Percentiles rank a stretch among this genome's conserved stretches.
These are phyloP conservation scores for Nerophis lumbriciformis DNA, from an alignment of 2,113 vertebrate genomes.

Conservation along the genomic window DNA sequence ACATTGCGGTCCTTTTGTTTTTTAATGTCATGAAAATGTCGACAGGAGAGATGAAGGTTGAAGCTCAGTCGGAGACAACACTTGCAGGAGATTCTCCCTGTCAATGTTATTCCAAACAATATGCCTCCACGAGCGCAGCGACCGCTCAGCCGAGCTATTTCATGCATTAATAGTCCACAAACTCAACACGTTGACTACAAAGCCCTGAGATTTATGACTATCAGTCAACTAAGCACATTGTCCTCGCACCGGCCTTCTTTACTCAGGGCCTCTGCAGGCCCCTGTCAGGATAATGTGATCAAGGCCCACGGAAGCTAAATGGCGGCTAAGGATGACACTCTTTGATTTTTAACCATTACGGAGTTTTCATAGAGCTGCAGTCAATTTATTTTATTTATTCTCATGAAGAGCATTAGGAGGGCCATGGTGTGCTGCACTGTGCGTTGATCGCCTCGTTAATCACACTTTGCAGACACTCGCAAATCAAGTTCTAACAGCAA, in stretches of 20 bases:
- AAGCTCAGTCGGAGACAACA: no score
- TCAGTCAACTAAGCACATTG: slow-evolving; percentile 62
- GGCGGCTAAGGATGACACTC: slow-evolving; percentile 89
- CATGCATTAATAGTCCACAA: slow-evolving; percentile 74
- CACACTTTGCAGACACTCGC: slow-evolving; percentile 99
- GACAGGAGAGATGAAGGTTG: slow-evolving; percentile 19
- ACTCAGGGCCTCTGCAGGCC: slow-evolving; percentile 81
- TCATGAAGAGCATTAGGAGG: slow-evolving; percentile 99
- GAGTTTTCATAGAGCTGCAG: slow-evolving; percentile 99
- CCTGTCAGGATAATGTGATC: slow-evolving; percentile 87
- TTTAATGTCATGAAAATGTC: slow-evolving; percentile 30
- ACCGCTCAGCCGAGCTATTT: slow-evolving; percentile 68
- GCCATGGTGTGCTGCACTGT: slow-evolving; percentile 91
- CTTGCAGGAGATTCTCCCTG: slow-evolving; percentile 58
- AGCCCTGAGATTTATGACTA: slow-evolving; percentile 70
- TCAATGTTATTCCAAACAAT: slow-evolving; percentile 71
- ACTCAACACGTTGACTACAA: slow-evolving; percentile 54
- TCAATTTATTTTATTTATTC: slow-evolving; percentile 99
- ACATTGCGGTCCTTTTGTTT: slow-evolving; percentile 43
- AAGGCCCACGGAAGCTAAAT: slow-evolving; percentile 89
- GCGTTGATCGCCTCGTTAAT: slow-evolving; percentile 99
- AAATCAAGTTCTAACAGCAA: slow-evolving; percentile 99
- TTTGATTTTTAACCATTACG: slow-evolving; percentile 99
- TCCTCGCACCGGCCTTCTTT: slow-evolving; percentile 48
- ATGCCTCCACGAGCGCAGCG: slow-evolving; percentile 44